Evolutionary conservation across 37 sponge, comb jelly and placozoan genomes (phyloP), one percentile per base, ranked within the genome.

Genomic region (Agelas oroides): DNA sequence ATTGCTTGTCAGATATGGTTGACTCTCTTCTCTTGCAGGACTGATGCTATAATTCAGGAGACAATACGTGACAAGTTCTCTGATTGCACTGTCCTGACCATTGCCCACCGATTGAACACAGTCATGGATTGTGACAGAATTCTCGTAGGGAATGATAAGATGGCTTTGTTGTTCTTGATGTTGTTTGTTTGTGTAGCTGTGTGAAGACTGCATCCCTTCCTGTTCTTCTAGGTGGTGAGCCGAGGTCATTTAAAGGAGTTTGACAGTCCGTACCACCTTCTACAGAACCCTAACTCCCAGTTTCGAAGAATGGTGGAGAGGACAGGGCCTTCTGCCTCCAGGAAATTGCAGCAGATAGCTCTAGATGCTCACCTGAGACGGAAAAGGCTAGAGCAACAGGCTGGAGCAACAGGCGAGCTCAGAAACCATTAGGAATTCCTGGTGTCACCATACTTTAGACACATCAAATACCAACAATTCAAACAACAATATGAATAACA

Each of bases 41-140:
- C 97, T 71, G 97, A 97, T 87, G 91, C 60, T 24, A 85, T 93
- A 46, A 95, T 97, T 19, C 98, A 97, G 77, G 56, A 74, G 64
- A 81, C 87, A 17, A 85, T 97, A 11, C 76, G 93, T 2, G 84
- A 85, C 27, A 65, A 82, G 78, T 97, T 97, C 69, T 34, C 62
- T 15, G 87, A 92, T 37, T 90, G 96, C 35, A 97, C 98, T 5
- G 84, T 95, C 8, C 74, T 97, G 17, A 93, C 95, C 39, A 92
- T 97, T 53, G 97, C 97, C 40, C 97, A 97, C 63, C 91, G 97
- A 16, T 76, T 97, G n/a, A 87, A 97, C 77, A 97, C 97, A 27
- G 90, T 97, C 53, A 97, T 97, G 90, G 97, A 97, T 41, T 88
- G 82, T 39, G 91, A 92, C 62, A 86, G 84, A 41, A 82, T 96